Percentiles rank a stretch among this genome's conserved stretches.
Evolutionary conservation across 2,113 vertebrate genomes (phyloP).

Genomic region (Pogona vitticeps): DNA sequence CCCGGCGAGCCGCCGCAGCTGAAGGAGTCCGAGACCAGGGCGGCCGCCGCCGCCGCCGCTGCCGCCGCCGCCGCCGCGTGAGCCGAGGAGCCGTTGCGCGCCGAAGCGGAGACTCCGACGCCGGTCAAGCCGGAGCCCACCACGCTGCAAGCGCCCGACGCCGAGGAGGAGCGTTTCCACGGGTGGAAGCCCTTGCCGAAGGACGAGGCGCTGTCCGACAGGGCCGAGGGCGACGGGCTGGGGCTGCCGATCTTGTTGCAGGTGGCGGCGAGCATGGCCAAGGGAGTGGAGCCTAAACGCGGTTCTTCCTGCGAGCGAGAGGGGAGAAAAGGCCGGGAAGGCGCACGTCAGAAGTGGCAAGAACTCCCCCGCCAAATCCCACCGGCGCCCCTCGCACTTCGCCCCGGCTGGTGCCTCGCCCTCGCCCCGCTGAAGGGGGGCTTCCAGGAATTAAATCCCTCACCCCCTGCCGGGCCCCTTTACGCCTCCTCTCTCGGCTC

Average conservation of each 20-base stretch:
- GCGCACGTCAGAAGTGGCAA: slow-evolving; percentile 51
- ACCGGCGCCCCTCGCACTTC: slow-evolving; percentile 17
- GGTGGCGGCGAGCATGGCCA: slow-evolving; percentile 98
- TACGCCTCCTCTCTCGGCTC: neutral
- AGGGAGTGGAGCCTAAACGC: slow-evolving; percentile 95
- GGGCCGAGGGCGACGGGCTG: slow-evolving; percentile 91
- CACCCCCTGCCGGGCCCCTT: slow-evolving; percentile 2
- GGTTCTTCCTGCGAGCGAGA: slow-evolving; percentile 91
- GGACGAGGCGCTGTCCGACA: slow-evolving; percentile 91
- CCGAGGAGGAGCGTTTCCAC: slow-evolving; percentile 87
- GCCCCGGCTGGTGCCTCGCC: slow-evolving; percentile 45
- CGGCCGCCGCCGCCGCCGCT: slow-evolving; percentile 84
- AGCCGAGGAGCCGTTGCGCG: slow-evolving; percentile 80
- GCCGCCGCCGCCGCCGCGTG: slow-evolving; percentile 81
- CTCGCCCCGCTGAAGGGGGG: neutral
- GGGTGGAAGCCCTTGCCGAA: slow-evolving; percentile 97
- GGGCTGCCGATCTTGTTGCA: slow-evolving; percentile 98
- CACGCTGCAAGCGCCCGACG: slow-evolving; percentile 87
- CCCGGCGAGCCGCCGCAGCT: slow-evolving; percentile 85
- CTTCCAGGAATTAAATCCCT: neutral
- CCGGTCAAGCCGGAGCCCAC: slow-evolving; percentile 86
- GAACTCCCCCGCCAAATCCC: slow-evolving; percentile 30
- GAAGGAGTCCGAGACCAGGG: slow-evolving; percentile 88
- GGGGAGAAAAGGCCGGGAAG: slow-evolving; percentile 53
- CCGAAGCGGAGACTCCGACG: slow-evolving; percentile 84